Evolutionary conservation across 2,888 invertebrate species (phyloP).

Genomic region (Antheraea yamamai): DNA sequence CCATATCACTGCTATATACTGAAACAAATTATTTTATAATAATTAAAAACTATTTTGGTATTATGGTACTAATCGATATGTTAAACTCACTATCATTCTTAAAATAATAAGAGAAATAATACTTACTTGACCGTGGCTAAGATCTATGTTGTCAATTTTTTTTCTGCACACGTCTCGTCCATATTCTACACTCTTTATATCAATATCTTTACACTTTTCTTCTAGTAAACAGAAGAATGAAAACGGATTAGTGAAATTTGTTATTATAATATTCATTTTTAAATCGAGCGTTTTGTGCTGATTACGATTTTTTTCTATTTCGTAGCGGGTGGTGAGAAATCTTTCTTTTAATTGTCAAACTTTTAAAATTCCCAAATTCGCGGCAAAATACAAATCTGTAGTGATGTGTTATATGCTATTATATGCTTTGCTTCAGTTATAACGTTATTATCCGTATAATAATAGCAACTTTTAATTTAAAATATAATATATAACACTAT

Average conservation of each 20-base stretch:
- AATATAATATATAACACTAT: not conserved
- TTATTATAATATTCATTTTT: conserved; percentile 48
- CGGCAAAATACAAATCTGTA: not conserved
- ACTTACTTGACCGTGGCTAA: conserved; percentile 55
- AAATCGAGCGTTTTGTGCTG: not conserved
- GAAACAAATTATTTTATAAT: conserved; percentile 10
- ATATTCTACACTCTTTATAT: not conserved
- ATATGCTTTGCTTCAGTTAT: not conserved
- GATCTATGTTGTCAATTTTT: conserved; percentile 15
- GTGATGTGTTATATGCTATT: not conserved
- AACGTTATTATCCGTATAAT: not conserved
- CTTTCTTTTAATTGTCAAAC: not conserved
- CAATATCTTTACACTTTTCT: conserved; percentile 29
- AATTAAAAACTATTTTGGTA: too few species aligned
- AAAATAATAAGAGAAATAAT: not conserved
- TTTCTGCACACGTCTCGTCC: not conserved
- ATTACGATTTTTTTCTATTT: not conserved
- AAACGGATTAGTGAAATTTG: conserved; percentile 52
- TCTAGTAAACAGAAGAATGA: conserved; percentile 51
- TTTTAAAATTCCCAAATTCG: conserved; percentile 3
- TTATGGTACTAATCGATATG: too few species aligned
- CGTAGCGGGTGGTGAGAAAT: not conserved
- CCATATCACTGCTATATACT: conserved; percentile 62
- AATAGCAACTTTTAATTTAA: not conserved
- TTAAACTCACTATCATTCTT: too few species aligned